Evolutionary conservation across 2,113 vertebrate genomes (phyloP), one percentile per base, ranked within the genome.

Genomic region (Lampris megalopsis): DNA sequence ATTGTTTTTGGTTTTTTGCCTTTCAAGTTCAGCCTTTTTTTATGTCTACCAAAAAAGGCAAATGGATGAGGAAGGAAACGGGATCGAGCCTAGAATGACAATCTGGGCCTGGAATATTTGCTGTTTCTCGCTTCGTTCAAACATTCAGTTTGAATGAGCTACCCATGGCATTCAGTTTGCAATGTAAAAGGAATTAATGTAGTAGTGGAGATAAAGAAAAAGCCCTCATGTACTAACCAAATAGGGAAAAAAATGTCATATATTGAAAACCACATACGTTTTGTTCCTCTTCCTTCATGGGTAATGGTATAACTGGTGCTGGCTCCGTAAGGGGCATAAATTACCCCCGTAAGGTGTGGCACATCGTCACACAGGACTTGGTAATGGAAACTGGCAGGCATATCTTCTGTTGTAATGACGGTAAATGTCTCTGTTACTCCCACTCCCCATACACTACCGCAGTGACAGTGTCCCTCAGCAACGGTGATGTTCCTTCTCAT

Each of bases 21-120:
- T 91, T 86, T 90, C 48, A 89, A 82, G 73, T 82, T 67, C n/a
- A 49, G 63, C 35, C 54, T 66, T 42, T 85, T 91, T 90, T 90
- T 68, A 88, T 89, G 85, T 88, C 0, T 36, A 41, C 9, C 80
- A 49, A 57, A 82, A 79, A 76, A 68, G 75, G 52, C 64, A 58
- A 24, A 6, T 52, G 36, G 45, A 68, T 82, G 71, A 80, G 81
- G 79, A 83, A 69, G 60, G 54, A 61, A 87, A 80, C 50, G 71
- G 64, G 65, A 88, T 82, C 73, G 52, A 75, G 70, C 56, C 74
- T 38, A 63, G 62, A 81, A 52, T 38, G 58, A 73, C 75, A 68
- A 69, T 60, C 45, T n/a, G 10, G 10, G 56, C 13, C 24, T 81
- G 49, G 53, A 82, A 71, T 63, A 73, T 79, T 80, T 83, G 77